Conservation (phyloP, 1,140 invertebrate genomes). For the Drosophila fuyamai region DNA sequence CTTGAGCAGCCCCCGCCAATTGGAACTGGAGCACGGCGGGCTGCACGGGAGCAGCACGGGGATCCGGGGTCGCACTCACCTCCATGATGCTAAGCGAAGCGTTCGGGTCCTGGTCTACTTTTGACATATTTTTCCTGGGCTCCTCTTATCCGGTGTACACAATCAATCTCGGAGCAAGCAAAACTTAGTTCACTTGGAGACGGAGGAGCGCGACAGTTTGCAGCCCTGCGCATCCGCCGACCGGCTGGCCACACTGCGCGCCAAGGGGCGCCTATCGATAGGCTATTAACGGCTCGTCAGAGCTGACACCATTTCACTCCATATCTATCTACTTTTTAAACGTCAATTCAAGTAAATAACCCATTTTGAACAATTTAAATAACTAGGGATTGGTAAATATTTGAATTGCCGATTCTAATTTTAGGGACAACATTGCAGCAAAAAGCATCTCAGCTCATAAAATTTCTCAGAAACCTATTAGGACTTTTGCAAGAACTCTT, state of each 20-base stretch:
- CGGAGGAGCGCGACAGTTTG: conserved; percentile 6
- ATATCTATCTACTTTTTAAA: background rate
- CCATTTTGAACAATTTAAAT: no score
- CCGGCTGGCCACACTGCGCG: background rate
- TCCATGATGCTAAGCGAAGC: conserved; percentile 81
- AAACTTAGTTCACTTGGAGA: conserved; percentile 35
- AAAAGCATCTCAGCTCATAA: no score
- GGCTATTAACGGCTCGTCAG: background rate
- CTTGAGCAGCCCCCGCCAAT: conserved; percentile 8
- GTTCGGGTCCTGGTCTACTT: conserved; percentile 73
- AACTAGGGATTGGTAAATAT: no score
- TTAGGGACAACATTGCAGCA: no score
- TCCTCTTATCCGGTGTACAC: conserved; percentile 49
- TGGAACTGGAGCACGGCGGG: background rate
- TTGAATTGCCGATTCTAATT: no score
- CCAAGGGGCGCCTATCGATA: background rate
- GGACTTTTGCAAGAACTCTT: no score
- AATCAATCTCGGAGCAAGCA: conserved; percentile 29
- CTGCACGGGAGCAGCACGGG: background rate
- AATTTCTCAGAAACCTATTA: no score
- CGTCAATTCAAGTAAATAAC: no score
- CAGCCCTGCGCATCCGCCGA: conserved; percentile 10
- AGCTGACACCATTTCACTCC: background rate
- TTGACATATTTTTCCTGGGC: conserved; percentile 71
- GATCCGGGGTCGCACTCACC: conserved; percentile 40